phyloP scores from a whole-genome alignment of 2,888 invertebrate species.

The Nomada fabriciana region DNA sequence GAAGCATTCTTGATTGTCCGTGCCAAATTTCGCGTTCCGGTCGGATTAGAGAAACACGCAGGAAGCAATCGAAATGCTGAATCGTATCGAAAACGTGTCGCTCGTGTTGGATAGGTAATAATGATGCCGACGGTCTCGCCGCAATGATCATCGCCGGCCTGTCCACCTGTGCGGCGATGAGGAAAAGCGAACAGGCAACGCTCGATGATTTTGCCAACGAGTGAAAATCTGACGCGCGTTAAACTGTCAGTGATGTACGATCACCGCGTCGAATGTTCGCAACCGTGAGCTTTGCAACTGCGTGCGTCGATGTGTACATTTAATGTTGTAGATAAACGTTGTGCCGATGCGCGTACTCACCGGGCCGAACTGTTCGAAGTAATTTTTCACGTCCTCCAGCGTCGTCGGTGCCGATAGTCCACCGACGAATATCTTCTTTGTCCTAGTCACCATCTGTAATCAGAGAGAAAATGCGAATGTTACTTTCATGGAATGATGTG shows the following conservation, averaged over 20 bases:
- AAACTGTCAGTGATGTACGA: constrained; percentile 50
- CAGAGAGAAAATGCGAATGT: constrained; percentile 62
- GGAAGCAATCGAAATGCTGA: constrained; percentile 58
- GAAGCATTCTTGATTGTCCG: constrained; percentile 15
- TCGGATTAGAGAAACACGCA: constrained; percentile 30
- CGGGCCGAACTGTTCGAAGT: constrained; percentile 99
- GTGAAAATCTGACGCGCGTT: constrained; percentile 30
- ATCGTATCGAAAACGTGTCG: constrained; percentile 48
- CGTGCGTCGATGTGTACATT: constrained; percentile 8
- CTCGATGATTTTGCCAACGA: constrained; percentile 46
- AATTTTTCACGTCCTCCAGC: constrained; percentile 99
- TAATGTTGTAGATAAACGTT: constrained; percentile 27
- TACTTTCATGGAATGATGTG: no score
- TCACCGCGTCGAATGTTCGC: constrained; percentile 39
- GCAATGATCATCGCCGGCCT: constrained; percentile 49
- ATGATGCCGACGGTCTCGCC: constrained; percentile 47
- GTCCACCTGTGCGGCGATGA: constrained; percentile 27
- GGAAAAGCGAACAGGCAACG: constrained; percentile 27
- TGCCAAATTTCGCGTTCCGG: constrained; percentile 48
- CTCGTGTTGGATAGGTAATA: constrained; percentile 37
- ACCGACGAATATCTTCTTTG: constrained; percentile 99
- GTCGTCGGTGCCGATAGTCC: constrained; percentile 99
- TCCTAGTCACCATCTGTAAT: constrained; percentile 99
- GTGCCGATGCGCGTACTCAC: constrained; percentile 87
- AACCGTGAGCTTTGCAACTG: constrained; percentile 14